These are phyloP conservation scores for Nephrotoma flavescens DNA, from an alignment of 2,888 invertebrate species.

Conservation along the genomic window DNA sequence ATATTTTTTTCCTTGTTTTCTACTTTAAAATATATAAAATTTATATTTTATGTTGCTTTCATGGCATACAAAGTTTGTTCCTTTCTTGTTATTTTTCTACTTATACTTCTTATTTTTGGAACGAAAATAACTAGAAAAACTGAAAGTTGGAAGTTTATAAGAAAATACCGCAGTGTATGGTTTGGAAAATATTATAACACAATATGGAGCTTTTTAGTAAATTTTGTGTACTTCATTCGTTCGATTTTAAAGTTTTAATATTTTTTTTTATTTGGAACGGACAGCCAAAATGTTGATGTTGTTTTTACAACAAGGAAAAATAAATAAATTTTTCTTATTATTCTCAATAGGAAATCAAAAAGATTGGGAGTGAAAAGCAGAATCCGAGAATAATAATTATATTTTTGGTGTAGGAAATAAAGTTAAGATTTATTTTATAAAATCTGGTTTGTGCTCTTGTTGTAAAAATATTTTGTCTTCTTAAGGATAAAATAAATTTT, in stretches of 20 bases:
- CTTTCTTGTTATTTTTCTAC: background rate
- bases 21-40: background rate
- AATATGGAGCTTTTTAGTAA: background rate
- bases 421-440: background rate
- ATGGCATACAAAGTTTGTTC: background rate
- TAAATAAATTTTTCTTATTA: background rate
- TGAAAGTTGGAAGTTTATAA: background rate
- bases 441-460: background rate
- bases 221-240: background rate
- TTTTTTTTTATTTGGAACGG: background rate
- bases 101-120: background rate
- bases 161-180: background rate
- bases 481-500: background rate
- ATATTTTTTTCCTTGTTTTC: background rate
- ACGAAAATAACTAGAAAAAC: background rate
- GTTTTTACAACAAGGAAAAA: background rate
- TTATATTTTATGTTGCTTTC: background rate
- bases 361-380: background rate
- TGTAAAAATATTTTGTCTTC: background rate
- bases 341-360: background rate
- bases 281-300: background rate
- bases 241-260: background rate
- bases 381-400: background rate
- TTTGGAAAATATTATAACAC: background rate
- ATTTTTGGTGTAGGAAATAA: background rate